phyloP scores from a whole-genome alignment of 1,140 invertebrate species.

The Neuroterus valhalla region DNA sequence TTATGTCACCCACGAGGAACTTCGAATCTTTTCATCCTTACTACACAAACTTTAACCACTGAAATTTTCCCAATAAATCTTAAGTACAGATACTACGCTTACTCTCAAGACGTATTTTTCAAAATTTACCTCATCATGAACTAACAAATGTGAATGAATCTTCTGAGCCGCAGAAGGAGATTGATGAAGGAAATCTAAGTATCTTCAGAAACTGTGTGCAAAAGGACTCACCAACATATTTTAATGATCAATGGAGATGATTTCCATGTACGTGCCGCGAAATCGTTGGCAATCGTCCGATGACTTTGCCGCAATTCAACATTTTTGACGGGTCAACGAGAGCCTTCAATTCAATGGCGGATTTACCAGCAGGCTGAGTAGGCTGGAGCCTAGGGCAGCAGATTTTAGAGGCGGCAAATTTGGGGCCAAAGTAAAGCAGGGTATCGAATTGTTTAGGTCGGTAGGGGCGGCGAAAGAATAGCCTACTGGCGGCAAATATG shows the following conservation, averaged over 20 bases:
- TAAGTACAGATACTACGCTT: background rate
- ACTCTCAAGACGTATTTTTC: slow-evolving; percentile 11
- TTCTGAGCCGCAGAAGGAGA: background rate
- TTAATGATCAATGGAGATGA: slow-evolving; percentile 39
- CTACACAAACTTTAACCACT: background rate
- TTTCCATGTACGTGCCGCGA: slow-evolving; percentile 47
- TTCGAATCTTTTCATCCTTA: background rate
- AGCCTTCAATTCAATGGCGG: too few species aligned
- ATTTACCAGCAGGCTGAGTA: too few species aligned
- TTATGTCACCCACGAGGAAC: background rate
- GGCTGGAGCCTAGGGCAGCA: too few species aligned
- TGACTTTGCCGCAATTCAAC: slow-evolving; percentile 56
- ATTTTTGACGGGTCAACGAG: slow-evolving; percentile 51
- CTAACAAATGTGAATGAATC: background rate
- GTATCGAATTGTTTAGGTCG: too few species aligned
- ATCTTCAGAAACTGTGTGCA: background rate
- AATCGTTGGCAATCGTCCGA: slow-evolving; percentile 54
- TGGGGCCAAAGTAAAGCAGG: too few species aligned
- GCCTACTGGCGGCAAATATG: too few species aligned
- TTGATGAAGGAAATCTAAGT: background rate
- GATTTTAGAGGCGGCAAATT: too few species aligned
- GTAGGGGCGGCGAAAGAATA: too few species aligned
- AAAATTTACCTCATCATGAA: background rate
- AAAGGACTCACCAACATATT: slow-evolving; percentile 48
- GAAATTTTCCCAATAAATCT: background rate